Percentiles rank a stretch among this genome's conserved stretches.
phyloP scores from a whole-genome alignment of 2,797 vertebrate genomes.

The Rhinoraja longicauda region DNA sequence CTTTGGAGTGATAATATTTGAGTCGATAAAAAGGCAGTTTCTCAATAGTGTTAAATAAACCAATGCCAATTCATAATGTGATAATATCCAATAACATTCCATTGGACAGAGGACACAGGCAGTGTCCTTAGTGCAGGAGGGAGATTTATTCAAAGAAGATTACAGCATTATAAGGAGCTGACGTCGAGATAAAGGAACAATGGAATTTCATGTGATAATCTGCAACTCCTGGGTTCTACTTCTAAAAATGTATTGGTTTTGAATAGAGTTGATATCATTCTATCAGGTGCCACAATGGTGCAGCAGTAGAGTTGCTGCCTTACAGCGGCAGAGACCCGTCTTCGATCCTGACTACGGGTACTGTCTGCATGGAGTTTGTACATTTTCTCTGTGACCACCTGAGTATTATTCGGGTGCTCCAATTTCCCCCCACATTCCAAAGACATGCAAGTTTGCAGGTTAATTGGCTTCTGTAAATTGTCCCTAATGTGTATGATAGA shows the following conservation, averaged over 20 bases:
- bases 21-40: background rate
- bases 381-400: too few species aligned
- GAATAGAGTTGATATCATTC: background rate
- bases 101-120: background rate
- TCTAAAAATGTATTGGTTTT: background rate
- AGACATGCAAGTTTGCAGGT: too few species aligned
- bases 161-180: background rate
- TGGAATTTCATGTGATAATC: background rate
- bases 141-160: constrained; percentile 30
- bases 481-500: too few species aligned
- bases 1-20: background rate
- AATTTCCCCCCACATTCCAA: too few species aligned
- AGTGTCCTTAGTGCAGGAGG: background rate
- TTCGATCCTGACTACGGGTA: too few species aligned
- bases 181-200: background rate
- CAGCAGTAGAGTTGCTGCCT: too few species aligned
- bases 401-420: too few species aligned
- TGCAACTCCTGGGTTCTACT: background rate
- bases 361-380: too few species aligned
- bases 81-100: background rate
- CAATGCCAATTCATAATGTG: background rate
- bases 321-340: too few species aligned
- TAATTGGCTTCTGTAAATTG: too few species aligned
- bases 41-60: background rate
- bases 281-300: too few species aligned